Base-by-base conservation (phyloP, 2,888 invertebrate genomes). In the Formica aserva region DNA sequence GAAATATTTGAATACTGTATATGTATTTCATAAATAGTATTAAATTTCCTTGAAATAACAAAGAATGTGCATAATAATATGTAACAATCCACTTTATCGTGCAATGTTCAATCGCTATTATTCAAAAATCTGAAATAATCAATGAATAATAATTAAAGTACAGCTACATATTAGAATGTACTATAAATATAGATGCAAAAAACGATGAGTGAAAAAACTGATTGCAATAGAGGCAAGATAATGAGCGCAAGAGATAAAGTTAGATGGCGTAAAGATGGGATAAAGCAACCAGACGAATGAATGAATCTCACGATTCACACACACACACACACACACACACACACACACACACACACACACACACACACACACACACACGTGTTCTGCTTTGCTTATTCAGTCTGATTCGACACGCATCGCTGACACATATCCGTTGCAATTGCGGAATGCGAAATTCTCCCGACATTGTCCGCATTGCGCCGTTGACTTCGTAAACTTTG, bases 251-350 rank as follows among this genome's bases (percentile, higher is more conserved):
- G 83, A 85, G 85, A 85, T 83, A 85, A 86, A 81, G 83, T 78
- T 66, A n/a, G n/a, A 85, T 62, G 74, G 81, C 13, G 55, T 29
- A 32, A 55, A 86, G 45, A 77, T 35, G 55, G 69, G 60, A 74
- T 41, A 71, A 55, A 41, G 22, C 77, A 76, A 69, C 78, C 87
- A 86, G 87, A 87, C 91, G 89, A 89, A 87, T 90, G 90, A 91
- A 91, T 91, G 91, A 90, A 91, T 89, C 88, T 88, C 90, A 90
- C 89, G 86, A 83, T 84, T 85, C 88, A 88, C 86, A n/a, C n/a
- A n/a, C n/a, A n/a, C n/a, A n/a, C n/a, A n/a, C n/a, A n/a, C n/a
- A n/a, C n/a, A n/a, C n/a, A n/a, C n/a, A n/a, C n/a, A n/a, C n/a
- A n/a, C n/a, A n/a, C n/a, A n/a, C n/a, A n/a, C n/a, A n/a, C n/a